These are phyloP conservation scores for Phataginus tricuspis DNA, from an alignment of 2,797 vertebrate genomes.

Conservation along the genomic window DNA sequence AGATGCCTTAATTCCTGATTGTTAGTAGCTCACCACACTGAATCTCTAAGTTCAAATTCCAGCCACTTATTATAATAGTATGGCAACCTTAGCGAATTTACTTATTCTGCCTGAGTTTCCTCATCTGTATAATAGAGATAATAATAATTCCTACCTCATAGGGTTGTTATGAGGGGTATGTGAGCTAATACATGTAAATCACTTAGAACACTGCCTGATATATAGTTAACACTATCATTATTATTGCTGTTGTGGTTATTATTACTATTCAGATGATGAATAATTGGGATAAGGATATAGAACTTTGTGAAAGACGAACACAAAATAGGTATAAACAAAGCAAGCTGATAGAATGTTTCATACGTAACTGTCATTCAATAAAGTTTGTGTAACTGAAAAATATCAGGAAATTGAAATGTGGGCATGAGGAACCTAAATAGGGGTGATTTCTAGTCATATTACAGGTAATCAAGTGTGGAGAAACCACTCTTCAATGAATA, in stretches of 20 bases:
- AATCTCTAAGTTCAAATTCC: background rate
- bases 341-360: background rate
- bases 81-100: background rate
- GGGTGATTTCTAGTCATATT: background rate
- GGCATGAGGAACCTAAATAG: background rate
- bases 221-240: background rate
- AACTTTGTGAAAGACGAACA: background rate
- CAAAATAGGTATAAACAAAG: background rate
- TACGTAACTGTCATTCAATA: background rate
- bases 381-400: background rate
- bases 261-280: background rate
- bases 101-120: background rate
- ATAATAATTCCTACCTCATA: background rate
- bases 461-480: background rate
- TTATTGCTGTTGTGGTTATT: background rate
- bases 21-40: background rate
- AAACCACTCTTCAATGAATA: background rate
- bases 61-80: background rate
- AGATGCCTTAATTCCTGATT: constrained; percentile 23
- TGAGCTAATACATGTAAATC: background rate
- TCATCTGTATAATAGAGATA: background rate
- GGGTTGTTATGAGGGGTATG: background rate
- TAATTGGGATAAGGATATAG: background rate
- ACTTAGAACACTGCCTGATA: background rate
- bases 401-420: background rate